Base-by-base conservation (phyloP, 2,888 invertebrate genomes). In the Callinectes sapidus region DNA sequence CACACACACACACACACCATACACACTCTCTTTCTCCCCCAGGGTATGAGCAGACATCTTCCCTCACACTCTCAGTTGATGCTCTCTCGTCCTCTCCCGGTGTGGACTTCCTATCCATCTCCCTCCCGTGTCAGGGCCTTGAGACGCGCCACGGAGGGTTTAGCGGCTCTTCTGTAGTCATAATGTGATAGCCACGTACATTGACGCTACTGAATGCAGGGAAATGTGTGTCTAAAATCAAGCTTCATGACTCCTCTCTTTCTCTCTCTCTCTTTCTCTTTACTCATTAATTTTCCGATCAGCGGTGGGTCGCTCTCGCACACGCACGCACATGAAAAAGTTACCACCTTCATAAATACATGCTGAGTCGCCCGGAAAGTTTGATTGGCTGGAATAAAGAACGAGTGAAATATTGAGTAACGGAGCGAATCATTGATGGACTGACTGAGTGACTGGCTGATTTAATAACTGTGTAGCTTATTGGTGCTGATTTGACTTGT, bases 281-380 rank as follows among this genome's bases (percentile, higher is more conserved):
- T 61, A 61, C 61, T 61, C 61, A 61, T 61, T 61, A 61, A 61
- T 23, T 61, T 39, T 85, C 85, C 39, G 35, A 35, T 39, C 39
- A 35, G 23, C 35, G 35, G 8, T 16, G 39, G 23, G 8, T 10
- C 35, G 13, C 32, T 23, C 86, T n/a, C 86, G 48, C 86, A 86
- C 86, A 86, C 86, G 48, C 86, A 86, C 86, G n/a, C 86, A 86
- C 86, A 86, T 48, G 48, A 39, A 86, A 39, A 86, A 39, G 48
- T 48, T 61, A 61, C 61, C 61, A 0, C 61, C 61, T 23, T 61
- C 61, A 87, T 54, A 87, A 48, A 87, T 54, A 87, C 87, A 48
- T 54, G 54, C 48, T 54, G 48, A 48, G 48, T 61, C 61, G 61
- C 61, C 23, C 23, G 61, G 61, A 61, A 61, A 61, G 61, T 54